Evolutionary conservation across 2,888 invertebrate species (phyloP), one percentile per base, ranked within the genome.

Genomic region (Andrena dorsata): DNA sequence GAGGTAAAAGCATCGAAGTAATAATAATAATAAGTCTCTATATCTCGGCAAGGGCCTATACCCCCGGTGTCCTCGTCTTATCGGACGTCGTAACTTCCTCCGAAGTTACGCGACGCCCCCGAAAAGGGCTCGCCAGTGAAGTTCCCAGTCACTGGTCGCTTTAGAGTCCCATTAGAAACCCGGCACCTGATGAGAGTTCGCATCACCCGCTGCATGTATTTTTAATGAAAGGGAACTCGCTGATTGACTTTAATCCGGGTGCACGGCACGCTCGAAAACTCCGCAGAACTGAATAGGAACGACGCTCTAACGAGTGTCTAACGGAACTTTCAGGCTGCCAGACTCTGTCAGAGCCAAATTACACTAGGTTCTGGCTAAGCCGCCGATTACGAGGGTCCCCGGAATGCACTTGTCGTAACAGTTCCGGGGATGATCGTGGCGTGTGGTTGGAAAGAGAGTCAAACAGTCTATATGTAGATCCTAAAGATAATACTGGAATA

Each of bases 41-140:
- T 41, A 41, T 41, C 41, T 41, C 41, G 16, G 16, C 41, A 16
- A 41, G 4, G 41, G 41, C 41, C 41, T 41, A 16, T 41, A 41
- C 41, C n/a, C 26, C 7, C 65, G 8, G 32, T 1, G 60, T 0
- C 30, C n/a, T 26, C 4, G 30, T 35, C 64, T 79, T 58, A 70
- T 76, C 79, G 56, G 2, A 1, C n/a, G 3, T n/a, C 20, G 20
- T 75, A 30, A 23, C 23, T 26, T 56, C 53, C 23, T 10, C 35
- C 16, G 10, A 7, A 23, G 66, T 68, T 68, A 35, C 32, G 7
- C 51, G 26, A 8, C 23, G 23, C 16, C 2, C 28, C 35, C 20
- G 30, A 51, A 23, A 53, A 53, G 49, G 32, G 30, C 30, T 51
- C 8, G 23, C 23, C 6, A 26, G n/a, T n/a, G 61, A 51, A 70